These are phyloP conservation scores for Melipona bicolor DNA, from an alignment of 2,888 invertebrate species.

Conservation along the genomic window DNA sequence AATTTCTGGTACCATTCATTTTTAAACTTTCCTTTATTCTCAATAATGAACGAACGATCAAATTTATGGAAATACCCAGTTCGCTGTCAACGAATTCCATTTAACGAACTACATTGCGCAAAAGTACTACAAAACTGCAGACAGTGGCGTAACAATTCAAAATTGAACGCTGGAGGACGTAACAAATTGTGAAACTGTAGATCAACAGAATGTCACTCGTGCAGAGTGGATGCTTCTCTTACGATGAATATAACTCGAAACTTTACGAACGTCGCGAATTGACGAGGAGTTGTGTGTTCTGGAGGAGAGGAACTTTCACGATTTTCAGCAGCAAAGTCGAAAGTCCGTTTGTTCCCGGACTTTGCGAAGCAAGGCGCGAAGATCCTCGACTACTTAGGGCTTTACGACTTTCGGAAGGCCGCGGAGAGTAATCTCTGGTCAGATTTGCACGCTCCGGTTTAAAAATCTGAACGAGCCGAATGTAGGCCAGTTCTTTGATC, in stretches of 20 bases:
- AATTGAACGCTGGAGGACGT: neutral
- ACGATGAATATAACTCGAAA: neutral
- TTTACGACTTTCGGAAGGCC: neutral
- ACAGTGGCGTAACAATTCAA: neutral
- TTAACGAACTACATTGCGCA: neutral
- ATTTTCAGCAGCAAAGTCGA: too few species aligned
- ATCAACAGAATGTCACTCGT: neutral
- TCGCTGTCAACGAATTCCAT: neutral
- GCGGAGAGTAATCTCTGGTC: slow-evolving; percentile 21
- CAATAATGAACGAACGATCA: neutral
- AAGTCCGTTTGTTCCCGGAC: neutral
- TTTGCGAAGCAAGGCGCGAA: neutral
- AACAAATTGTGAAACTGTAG: neutral
- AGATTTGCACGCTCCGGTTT: slow-evolving; percentile 37
- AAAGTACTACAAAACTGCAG: neutral
- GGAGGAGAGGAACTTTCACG: too few species aligned
- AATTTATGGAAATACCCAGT: too few species aligned
- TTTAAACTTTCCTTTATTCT: neutral
- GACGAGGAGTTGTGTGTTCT: neutral
- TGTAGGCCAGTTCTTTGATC: slow-evolving; percentile 46
- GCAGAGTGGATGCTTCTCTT: neutral
- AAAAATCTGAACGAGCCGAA: slow-evolving; percentile 48
- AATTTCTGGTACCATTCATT: neutral
- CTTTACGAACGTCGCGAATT: neutral
- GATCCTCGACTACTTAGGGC: neutral